Base-by-base conservation (phyloP, 2,888 invertebrate species). In the Trissonchulus latispiculum region DNA sequence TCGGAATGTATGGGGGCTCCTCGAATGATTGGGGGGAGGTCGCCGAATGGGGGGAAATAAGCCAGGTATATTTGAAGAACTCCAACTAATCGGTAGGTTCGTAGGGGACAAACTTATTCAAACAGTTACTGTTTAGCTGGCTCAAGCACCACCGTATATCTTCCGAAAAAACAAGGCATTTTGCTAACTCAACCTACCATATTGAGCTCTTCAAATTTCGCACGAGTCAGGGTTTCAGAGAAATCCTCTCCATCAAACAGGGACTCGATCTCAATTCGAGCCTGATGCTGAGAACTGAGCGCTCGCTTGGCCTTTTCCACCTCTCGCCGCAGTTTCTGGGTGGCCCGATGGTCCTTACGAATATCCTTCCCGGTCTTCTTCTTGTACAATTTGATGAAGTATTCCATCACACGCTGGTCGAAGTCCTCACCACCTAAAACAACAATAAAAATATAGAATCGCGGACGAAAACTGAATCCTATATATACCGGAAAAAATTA, bases 241-340 rank as follows among this genome's bases (percentile, higher is more conserved):
- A 99, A 99, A 84, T 99, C 97, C 82, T 95, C 94, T 80, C 95
- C 95, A 83, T 97, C 96, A 81, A 90, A 95, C 89, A 99, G 92
- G 64, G 95, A 94, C 86, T 99, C 97, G 80, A 99, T 95, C 87
- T 99, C 99, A 83, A 99, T 94, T 84, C 92, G 90, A 80, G 95
- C 94, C 77, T 84, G 83, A 86, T 95, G 95, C 84, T 96, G 96
- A 81, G 93, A 90, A 73, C 95, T 95, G 79, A 99, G 88, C 36
- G 94, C 93, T 67, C 84, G 79, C 78, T 84, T 84, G 36, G 83
- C 84, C 78, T 84, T 84, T 78, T 84, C 84, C 67, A 83, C 83
- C 76, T 84, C 84, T 75, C 84, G 81, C 72, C 84, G 80, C 66
- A 84, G 79, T 77, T 84, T 84, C 78, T 84, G 84, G 59, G 83